Base-by-base conservation (phyloP, 2,888 invertebrate species). In the Podabrus alpinus region DNA sequence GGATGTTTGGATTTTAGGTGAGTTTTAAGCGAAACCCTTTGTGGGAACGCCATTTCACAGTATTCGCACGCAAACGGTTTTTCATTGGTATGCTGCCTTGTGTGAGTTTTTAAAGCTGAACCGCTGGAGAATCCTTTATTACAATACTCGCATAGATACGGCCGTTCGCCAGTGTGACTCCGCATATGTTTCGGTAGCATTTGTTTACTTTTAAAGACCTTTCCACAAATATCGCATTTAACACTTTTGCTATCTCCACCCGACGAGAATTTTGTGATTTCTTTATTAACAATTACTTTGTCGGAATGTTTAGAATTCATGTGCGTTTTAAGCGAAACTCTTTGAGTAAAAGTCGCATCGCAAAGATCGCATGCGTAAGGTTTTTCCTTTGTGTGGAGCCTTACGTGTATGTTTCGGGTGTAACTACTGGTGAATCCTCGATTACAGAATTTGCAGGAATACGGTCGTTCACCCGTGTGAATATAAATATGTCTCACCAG, bases 1-100 rank as follows among this genome's bases (percentile, higher is more conserved):
- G 59, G 19, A 69, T 77, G 77, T 68, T 77, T 74, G 1, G 74
- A 72, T 64, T 72, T 71, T 13, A 77, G 17, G 59, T 77, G 77
- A 1, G 77, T 72, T 17, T 21, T 61, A 15, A 77, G 70, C 2
- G 77, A 77, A 61, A 77, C 72, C 61, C 70, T 74, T 16, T 77
- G 77, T 2, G 69, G 69, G 72, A 77, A 77, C 13, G 72, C 74
- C 62, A 45, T 62, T 1, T 69, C 29, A 25, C 77, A 77, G 29
- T 59, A 72, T 59, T 77, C 70, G 74, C 77, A n/a, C n/a, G n/a
- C n/a, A n/a, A n/a, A n/a, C n/a, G n/a, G n/a, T n/a, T n/a, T n/a
- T n/a, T n/a, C n/a, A 15, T 77, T 74, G 3, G 77, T 77, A 60
- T 77, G 77, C 59, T 69, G 69, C 10, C 77, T 45, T 24, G n/a